Base-by-base conservation (phyloP, 2,888 invertebrate genomes). In the Octonoba sinensis region DNA sequence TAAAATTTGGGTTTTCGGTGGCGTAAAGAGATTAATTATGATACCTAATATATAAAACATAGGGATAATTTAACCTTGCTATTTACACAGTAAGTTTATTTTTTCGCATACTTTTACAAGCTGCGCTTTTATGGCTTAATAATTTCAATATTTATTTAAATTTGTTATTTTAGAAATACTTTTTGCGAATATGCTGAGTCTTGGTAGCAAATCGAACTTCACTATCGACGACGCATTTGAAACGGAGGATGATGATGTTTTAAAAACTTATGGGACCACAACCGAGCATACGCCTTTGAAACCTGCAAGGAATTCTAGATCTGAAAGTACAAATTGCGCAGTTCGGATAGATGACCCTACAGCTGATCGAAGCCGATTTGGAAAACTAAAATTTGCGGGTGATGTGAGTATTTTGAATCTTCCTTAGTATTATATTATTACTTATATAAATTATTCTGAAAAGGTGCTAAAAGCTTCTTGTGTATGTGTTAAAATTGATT, bases 191-290 rank as follows among this genome's bases (percentile, higher is more conserved):
- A 82, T 82, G 81, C 59, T 82, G 65, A 66, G 75, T 24, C 57
- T 82, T 18, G 75, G 74, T 51, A 70, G 65, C 24, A 83, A 83
- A 74, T 64, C 73, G 24, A 83, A 83, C 46, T 83, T 83, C 62
- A 75, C 79, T 27, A 83, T 83, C 46, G 83, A 83, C 18, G 83
- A 83, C 62, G 83, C 83, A 1, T 83, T 83, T 66, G 83, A 83
- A 57, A 69, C 79, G 16, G 83, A 83, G n/a, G 83, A 83, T 18
- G 83, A 83, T 56, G 83, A 83, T 59, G 73, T 81, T 47, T 54
- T 83, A 24, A 79, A 77, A 71, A 71, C 71, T 44, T 83, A 83
- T 36, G 83, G 83, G 27, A 81, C 79, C 15, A 82, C 82, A 20
- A 81, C 79, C 0, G 83, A 83, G 60, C 79, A 76, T 22, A 83